phyloP scores from a whole-genome alignment of 2,113 vertebrate genomes.

The Clarias gariepinus region DNA sequence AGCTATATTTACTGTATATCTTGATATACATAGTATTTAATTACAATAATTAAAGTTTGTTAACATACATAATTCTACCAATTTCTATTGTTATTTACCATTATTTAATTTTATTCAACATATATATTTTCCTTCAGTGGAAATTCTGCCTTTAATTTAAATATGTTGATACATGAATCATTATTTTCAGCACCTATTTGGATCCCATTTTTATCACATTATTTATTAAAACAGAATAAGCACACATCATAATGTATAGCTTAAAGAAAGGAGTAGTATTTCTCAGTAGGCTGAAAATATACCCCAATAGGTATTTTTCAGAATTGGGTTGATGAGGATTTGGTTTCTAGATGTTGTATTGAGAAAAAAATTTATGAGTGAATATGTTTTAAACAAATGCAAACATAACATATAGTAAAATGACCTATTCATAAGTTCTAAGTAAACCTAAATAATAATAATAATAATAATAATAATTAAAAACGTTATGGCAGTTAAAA shows the following conservation, averaged over 20 bases:
- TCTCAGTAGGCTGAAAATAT: background rate
- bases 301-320: background rate
- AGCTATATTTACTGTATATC: no score
- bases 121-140: no score
- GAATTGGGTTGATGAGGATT: background rate
- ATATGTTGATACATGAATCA: no score
- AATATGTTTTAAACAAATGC: background rate
- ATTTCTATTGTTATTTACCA: no score
- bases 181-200: no score
- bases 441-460: background rate
- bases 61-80: no score
- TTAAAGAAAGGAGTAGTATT: background rate
- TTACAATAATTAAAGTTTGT: no score
- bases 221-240: background rate
- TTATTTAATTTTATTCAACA: no score
- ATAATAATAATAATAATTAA: no score
- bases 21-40: no score
- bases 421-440: background rate
- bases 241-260: background rate
- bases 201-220: background rate
- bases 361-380: background rate
- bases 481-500: background rate
- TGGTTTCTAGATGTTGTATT: background rate
- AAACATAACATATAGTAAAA: background rate
- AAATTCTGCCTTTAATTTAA: no score